A percentile compares a stretch with the other conserved stretches of the same genome.
Conservation (phyloP, 2,888 invertebrate species). For the Brassicogethes aeneus region DNA sequence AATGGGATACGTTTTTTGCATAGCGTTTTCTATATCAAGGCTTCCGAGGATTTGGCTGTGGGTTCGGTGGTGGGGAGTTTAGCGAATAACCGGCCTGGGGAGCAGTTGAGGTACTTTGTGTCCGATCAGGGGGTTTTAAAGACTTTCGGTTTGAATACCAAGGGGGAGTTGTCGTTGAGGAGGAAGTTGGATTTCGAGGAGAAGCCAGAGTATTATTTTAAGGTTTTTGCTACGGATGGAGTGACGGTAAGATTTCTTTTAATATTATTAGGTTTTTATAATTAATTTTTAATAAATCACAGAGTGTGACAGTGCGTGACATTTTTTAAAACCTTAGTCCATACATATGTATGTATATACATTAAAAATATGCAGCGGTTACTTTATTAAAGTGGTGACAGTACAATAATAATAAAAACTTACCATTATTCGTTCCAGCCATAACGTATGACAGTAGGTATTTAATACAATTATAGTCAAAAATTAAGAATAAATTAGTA, state of each 20-base stretch:
- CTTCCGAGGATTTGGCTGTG: slow-evolving; percentile 67
- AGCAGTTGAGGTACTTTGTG: slow-evolving; percentile 65
- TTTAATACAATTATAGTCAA: too few species aligned
- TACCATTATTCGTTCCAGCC: too few species aligned
- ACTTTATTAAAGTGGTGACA: too few species aligned
- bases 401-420: too few species aligned
- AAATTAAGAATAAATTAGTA: too few species aligned
- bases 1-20: slow-evolving; percentile 55
- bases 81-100: slow-evolving; percentile 55
- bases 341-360: too few species aligned
- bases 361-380: too few species aligned
- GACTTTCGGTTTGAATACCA: slow-evolving; percentile 66
- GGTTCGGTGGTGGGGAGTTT: slow-evolving; percentile 65
- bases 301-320: too few species aligned
- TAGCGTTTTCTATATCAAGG: slow-evolving; percentile 58
- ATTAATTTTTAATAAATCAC: too few species aligned
- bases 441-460: too few species aligned
- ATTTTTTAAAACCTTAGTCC: too few species aligned
- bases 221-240: slow-evolving; percentile 76
- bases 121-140: slow-evolving; percentile 64
- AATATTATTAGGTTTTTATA: too few species aligned
- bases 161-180: slow-evolving; percentile 70
- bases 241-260: slow-evolving; percentile 47
- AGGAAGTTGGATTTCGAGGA: slow-evolving; percentile 73
- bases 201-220: slow-evolving; percentile 60